A percentile compares a stretch with the other conserved stretches of the same genome.
Evolutionary conservation across 1,140 invertebrate species (phyloP).

Genomic region (Lordiphosa stackelbergi): DNA sequence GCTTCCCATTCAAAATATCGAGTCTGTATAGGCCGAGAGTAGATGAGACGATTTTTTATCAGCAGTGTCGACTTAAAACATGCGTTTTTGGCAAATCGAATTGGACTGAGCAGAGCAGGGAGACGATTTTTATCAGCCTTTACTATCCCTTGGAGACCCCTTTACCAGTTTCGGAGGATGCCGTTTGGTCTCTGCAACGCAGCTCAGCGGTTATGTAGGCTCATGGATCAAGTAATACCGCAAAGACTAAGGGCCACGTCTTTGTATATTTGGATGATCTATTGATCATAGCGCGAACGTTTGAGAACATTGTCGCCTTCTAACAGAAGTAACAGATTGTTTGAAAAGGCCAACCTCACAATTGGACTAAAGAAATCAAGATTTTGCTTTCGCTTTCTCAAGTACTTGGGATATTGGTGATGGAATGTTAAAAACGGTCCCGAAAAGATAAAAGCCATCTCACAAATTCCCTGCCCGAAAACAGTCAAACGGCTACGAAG

Average conservation of each 20-base stretch:
- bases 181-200: too few relatives aligned
- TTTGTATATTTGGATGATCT: too few relatives aligned
- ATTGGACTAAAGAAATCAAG: conserved; percentile 77
- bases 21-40: neutral
- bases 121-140: too few relatives aligned
- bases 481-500: conserved; percentile 9
- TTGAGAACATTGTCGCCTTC: too few relatives aligned
- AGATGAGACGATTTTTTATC: conserved; percentile 4
- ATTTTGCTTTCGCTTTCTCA: conserved; percentile 59
- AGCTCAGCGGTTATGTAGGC: too few relatives aligned
- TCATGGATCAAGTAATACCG: too few relatives aligned
- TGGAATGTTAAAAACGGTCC: conserved; percentile 21
- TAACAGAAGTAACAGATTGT: too few relatives aligned
- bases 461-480: conserved; percentile 5
- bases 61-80: conserved; percentile 4
- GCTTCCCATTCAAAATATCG: neutral
- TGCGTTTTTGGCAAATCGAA: conserved; percentile 2
- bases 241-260: too few relatives aligned
- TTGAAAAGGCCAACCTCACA: conserved; percentile 51
- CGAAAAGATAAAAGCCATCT: conserved; percentile 31
- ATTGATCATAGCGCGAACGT: too few relatives aligned
- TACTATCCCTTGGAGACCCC: too few relatives aligned
- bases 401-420: conserved; percentile 21
- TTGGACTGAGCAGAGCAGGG: too few relatives aligned
- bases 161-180: too few relatives aligned